A percentile compares a stretch with the other conserved stretches of the same genome.
Evolutionary conservation across 1,140 invertebrate genomes (phyloP).

Genomic region (Aphis gossypii): DNA sequence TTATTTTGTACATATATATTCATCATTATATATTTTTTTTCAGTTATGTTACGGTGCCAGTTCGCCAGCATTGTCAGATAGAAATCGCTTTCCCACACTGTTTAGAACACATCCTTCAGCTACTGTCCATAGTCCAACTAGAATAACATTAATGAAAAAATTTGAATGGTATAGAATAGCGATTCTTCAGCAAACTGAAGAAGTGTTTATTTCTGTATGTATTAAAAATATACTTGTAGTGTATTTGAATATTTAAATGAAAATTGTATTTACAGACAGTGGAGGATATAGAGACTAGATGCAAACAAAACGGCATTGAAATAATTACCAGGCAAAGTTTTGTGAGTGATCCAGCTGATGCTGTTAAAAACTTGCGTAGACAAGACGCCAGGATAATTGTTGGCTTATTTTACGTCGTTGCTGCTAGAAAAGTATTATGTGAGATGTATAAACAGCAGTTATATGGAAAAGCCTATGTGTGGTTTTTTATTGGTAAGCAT

Average conservation of each 20-base stretch:
- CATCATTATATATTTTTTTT: conserved; percentile 61
- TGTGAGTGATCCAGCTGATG: conserved; percentile 93
- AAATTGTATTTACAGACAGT: conserved; percentile 78
- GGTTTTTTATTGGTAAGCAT: conserved; percentile 96
- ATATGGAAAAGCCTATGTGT: conserved; percentile 96
- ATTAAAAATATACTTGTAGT: neutral
- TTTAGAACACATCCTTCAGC: conserved; percentile 99
- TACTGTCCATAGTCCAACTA: conserved; percentile 97
- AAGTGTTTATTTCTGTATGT: conserved; percentile 98
- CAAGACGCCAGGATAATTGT: conserved; percentile 97
- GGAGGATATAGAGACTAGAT: conserved; percentile 93
- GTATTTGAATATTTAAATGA: neutral
- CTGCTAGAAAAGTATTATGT: conserved; percentile 93
- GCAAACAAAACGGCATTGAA: conserved; percentile 91
- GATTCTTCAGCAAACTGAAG: conserved; percentile 97
- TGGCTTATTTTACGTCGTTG: conserved; percentile 97
- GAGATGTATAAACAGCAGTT: conserved; percentile 95
- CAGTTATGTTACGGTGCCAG: conserved; percentile 98
- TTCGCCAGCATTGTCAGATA: conserved; percentile 96
- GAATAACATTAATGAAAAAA: conserved; percentile 95
- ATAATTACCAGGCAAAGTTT: conserved; percentile 97
- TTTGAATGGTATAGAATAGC: conserved; percentile 97
- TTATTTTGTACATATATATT: neutral
- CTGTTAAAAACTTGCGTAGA: conserved; percentile 89
- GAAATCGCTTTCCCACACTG: conserved; percentile 95